Evolutionary conservation across 2,797 vertebrate species (phyloP).

Genomic region (Hippocampus kuda): DNA sequence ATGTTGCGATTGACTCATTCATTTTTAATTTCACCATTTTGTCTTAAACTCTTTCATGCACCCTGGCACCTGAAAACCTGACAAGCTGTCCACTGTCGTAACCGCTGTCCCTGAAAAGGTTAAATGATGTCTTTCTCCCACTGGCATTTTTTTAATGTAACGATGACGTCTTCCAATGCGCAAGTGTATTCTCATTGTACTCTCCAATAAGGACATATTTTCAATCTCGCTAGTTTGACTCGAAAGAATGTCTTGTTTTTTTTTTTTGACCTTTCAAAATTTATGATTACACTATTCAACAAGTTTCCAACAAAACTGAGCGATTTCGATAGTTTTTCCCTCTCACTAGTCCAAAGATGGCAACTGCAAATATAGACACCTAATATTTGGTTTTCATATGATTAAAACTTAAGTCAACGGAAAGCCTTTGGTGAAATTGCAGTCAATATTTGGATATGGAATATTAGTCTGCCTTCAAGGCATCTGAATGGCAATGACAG

Average conservation of each 20-base stretch:
- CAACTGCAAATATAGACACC: background rate
- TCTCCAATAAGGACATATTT: background rate
- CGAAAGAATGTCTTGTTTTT: background rate
- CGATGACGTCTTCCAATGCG: background rate
- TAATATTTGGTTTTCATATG: background rate
- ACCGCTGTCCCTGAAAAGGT: background rate
- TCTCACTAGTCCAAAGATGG: background rate
- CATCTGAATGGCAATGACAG: background rate
- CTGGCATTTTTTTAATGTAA: background rate
- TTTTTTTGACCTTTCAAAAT: background rate
- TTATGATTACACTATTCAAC: background rate
- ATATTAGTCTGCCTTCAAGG: background rate
- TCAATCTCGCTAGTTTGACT: background rate
- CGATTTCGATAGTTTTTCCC: background rate
- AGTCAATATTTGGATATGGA: conserved; percentile 3
- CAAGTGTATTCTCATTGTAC: background rate
- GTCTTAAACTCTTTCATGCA: too few species aligned
- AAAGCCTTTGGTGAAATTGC: background rate
- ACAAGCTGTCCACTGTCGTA: too few species aligned
- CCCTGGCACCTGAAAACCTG: too few species aligned
- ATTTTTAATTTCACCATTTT: background rate
- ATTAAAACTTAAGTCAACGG: background rate
- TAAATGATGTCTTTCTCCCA: background rate
- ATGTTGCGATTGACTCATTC: too few species aligned
- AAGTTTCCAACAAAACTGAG: background rate